These are phyloP conservation scores for Erebia palarica DNA, from an alignment of 2,888 invertebrate genomes.

Conservation along the genomic window DNA sequence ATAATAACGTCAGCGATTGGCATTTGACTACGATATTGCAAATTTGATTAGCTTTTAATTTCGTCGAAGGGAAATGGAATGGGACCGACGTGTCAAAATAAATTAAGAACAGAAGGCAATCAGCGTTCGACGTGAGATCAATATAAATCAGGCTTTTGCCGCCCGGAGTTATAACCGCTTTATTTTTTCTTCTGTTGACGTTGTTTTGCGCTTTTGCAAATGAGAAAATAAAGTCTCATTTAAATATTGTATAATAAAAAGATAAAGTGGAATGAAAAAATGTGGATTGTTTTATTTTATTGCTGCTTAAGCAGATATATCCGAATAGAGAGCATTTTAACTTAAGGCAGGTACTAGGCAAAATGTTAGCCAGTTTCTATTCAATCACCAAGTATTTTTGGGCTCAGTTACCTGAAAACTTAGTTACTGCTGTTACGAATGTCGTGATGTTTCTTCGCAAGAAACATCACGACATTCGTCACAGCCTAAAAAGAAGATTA, in stretches of 20 bases:
- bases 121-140: constrained; percentile 27
- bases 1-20: constrained; percentile 5
- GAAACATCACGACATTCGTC: no score
- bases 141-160: constrained; percentile 29
- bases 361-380: background rate
- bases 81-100: constrained; percentile 37
- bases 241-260: constrained; percentile 10
- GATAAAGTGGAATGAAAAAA: constrained; percentile 8
- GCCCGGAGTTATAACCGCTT: constrained; percentile 26
- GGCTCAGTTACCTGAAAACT: no score
- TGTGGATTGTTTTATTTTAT: constrained; percentile 5
- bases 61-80: constrained; percentile 28
- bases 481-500: no score
- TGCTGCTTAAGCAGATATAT: background rate
- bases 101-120: constrained; percentile 37
- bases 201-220: constrained; percentile 21
- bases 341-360: background rate
- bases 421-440: no score
- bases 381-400: background rate
- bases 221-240: constrained; percentile 19
- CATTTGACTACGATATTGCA: constrained; percentile 7
- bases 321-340: background rate
- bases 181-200: constrained; percentile 26
- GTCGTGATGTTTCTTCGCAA: no score
- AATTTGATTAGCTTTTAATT: constrained; percentile 33